phyloP scores from a whole-genome alignment of 2,113 vertebrate species.

The Odobenus rosmarus region DNA sequence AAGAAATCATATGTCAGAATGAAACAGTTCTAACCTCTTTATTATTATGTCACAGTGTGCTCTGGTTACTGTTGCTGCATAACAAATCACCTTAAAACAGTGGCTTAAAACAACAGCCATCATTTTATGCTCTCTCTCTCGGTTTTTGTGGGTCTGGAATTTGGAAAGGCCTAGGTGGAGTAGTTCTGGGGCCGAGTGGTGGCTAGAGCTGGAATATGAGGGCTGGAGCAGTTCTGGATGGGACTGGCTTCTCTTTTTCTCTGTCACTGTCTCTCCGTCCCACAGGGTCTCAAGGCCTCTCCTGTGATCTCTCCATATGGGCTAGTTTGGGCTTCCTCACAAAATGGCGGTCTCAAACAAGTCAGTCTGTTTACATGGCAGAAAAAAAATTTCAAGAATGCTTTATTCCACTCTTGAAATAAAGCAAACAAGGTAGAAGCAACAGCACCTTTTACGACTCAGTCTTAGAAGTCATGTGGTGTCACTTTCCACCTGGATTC shows the following conservation, averaged over 20 bases:
- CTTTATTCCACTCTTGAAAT: background rate
- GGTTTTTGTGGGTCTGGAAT: background rate
- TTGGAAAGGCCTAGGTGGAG: background rate
- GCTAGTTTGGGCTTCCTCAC: background rate
- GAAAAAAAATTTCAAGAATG: background rate
- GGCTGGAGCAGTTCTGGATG: background rate
- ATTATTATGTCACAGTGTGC: background rate
- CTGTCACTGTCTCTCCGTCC: background rate
- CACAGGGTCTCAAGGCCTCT: background rate
- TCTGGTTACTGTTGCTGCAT: background rate
- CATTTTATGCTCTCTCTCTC: background rate
- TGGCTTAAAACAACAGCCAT: background rate
- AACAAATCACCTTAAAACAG: background rate
- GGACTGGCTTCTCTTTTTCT: background rate
- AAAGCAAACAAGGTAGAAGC: background rate
- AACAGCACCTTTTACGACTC: background rate
- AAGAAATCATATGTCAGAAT: slow-evolving; percentile 2
- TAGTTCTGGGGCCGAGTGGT: background rate
- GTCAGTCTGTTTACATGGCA: too few species aligned
- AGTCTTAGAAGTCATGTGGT: background rate
- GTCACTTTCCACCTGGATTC: background rate
- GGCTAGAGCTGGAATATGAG: background rate
- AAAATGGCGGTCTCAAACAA: background rate
- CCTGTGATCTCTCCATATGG: background rate
- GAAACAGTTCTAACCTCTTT: background rate